These are phyloP conservation scores for Margaritifera margaritifera DNA, from an alignment of 2,888 invertebrate genomes.

Conservation along the genomic window DNA sequence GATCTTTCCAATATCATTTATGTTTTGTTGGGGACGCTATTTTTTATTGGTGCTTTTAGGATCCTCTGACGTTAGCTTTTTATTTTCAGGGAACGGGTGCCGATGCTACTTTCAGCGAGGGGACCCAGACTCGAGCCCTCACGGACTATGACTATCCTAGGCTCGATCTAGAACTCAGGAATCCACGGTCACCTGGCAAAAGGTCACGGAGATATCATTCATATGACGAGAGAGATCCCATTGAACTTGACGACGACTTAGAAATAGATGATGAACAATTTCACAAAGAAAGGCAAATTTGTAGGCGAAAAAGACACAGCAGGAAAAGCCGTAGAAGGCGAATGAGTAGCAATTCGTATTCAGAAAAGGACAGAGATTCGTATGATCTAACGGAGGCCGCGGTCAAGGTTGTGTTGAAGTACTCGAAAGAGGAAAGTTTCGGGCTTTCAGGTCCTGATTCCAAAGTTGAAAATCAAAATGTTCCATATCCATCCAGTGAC, in stretches of 20 bases:
- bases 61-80: background rate
- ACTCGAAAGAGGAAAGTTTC: background rate
- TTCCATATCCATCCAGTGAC: background rate
- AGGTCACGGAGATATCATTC: constrained; percentile 16
- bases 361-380: background rate
- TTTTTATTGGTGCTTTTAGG: background rate
- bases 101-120: constrained; percentile 2
- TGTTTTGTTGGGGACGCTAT: background rate
- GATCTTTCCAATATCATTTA: too few relatives aligned
- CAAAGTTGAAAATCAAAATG: constrained; percentile 5
- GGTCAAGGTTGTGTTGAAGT: background rate
- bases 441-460: too few relatives aligned
- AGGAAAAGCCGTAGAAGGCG: constrained; percentile 8
- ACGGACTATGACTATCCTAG: too few relatives aligned
- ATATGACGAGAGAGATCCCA: constrained; percentile 13
- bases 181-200: too few relatives aligned
- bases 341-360: constrained; percentile 4
- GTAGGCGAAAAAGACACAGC: constrained; percentile 28
- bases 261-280: constrained; percentile 33
- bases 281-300: constrained; percentile 27
- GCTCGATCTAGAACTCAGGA: too few relatives aligned
- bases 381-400: constrained; percentile 17
- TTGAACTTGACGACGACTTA: constrained; percentile 18
- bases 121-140: too few relatives aligned
- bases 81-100: constrained; percentile 9